Base-by-base conservation (phyloP, 2,797 vertebrate species). In the Pelodytes ibericus region DNA sequence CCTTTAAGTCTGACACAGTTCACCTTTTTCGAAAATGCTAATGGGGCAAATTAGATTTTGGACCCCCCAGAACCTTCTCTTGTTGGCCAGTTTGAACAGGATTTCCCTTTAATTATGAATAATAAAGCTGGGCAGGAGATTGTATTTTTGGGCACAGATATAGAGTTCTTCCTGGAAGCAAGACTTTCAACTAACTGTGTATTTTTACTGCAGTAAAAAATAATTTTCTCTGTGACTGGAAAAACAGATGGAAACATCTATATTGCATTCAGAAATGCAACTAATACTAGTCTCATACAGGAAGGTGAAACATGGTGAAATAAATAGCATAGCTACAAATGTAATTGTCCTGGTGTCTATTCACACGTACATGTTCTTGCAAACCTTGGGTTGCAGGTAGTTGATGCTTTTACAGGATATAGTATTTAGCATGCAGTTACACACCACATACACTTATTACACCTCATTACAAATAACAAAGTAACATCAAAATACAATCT, bases 81-180 rank as follows among this genome's bases (percentile, higher is more conserved):
- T n/a, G 44, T 49, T n/a, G 11, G n/a, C 49, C n/a, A 53, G 7
- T 20, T 16, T 7, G 24, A 53, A 16, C 49, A 53, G 49, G 49
- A 53, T 53, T 16, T 53, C 49, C 49, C 8, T 11, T 1, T 24
- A 24, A 20, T 53, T 24, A 53, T 53, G 16, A 53, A 53, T 22
- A n/a, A 22, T 4, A 11, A 53, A 53, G 7, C 22, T 25, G 20
- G 18, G 18, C 4, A 47, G 44, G 49, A 53, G 49, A 53, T 53
- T 53, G 49, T 11, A 22, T 11, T 7, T 20, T 53, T 53, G 49
- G 20, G 49, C 49, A 53, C 22, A 5, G n/a, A 53, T 24, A 20
- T 22, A 53, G n/a, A 53, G 49, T 20, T 53, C n/a, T 53, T 53
- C 49, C 49, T 53, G 49, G 49, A 53, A 53, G 49, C 49, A 53